These are phyloP conservation scores for Sarcophilus harrisii DNA, from an alignment of 2,797 vertebrate genomes.

Conservation along the genomic window DNA sequence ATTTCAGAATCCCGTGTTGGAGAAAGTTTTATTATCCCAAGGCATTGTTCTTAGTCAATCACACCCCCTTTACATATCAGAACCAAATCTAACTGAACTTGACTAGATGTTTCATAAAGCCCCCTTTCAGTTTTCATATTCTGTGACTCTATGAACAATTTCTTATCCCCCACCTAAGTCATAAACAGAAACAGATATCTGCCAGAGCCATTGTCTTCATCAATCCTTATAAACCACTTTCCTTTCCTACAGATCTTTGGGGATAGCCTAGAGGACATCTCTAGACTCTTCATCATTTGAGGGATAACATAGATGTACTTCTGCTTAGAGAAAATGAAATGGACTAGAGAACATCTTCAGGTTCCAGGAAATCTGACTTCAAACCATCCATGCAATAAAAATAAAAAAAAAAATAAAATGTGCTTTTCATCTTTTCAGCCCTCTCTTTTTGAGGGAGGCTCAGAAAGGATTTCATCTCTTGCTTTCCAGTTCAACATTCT, in stretches of 20 bases:
- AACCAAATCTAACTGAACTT: not conserved
- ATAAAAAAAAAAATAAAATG: not conserved
- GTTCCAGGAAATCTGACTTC: not conserved
- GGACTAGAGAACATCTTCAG: not conserved
- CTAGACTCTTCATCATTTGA: not conserved
- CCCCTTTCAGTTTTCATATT: slow-evolving; percentile 6
- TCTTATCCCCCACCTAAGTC: slow-evolving; percentile 30
- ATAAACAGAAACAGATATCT: slow-evolving; percentile 62
- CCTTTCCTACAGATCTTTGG: not conserved
- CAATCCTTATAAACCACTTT: not conserved
- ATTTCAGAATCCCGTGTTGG: not conserved
- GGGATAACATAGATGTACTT: not conserved
- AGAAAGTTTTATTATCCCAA: not conserved
- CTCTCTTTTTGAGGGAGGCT: not conserved
- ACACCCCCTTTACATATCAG: not conserved
- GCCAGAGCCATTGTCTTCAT: not conserved
- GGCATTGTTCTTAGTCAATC: slow-evolving; percentile 58
- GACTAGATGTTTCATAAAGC: not conserved
- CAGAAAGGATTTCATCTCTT: not conserved
- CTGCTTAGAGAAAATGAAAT: not conserved
- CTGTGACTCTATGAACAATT: not conserved
- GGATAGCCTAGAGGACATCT: not conserved
- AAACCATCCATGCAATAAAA: not conserved
- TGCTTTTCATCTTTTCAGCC: not conserved
- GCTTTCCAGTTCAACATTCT: not conserved